phyloP scores from a whole-genome alignment of 2,113 vertebrate genomes.

The Piaya cayana region DNA sequence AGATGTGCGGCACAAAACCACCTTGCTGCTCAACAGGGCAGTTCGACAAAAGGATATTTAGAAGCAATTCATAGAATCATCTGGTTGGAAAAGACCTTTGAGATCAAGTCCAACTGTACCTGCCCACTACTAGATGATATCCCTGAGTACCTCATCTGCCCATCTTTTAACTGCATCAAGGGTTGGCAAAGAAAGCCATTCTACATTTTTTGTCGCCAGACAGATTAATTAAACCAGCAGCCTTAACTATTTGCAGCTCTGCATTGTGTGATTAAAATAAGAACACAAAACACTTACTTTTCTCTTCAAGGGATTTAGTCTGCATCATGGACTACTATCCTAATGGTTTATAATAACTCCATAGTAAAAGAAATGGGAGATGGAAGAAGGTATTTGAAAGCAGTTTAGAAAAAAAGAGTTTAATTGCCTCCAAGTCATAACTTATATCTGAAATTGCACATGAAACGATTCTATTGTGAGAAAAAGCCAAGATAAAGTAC shows the following conservation, averaged over 20 bases:
- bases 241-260: neutral
- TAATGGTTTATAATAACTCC: neutral
- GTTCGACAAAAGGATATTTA: too few species aligned
- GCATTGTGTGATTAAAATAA: neutral
- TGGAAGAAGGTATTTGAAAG: neutral
- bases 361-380: neutral
- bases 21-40: too few species aligned
- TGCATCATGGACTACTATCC: neutral
- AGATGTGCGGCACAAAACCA: too few species aligned
- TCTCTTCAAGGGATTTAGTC: neutral
- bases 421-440: neutral
- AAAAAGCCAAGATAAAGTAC: neutral
- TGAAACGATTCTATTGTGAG: neutral
- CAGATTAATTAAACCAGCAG: neutral
- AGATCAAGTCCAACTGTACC: too few species aligned
- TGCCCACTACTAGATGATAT: too few species aligned
- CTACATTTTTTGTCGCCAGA: neutral
- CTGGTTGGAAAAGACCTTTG: too few species aligned
- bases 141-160: too few species aligned
- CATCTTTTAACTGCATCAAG: too few species aligned
- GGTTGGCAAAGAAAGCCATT: neutral
- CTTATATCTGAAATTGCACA: neutral
- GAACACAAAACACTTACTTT: neutral
- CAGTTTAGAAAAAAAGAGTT: neutral
- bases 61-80: too few species aligned